Base-by-base conservation (phyloP, 2,888 invertebrate genomes). In the Drosophila picticornis region DNA sequence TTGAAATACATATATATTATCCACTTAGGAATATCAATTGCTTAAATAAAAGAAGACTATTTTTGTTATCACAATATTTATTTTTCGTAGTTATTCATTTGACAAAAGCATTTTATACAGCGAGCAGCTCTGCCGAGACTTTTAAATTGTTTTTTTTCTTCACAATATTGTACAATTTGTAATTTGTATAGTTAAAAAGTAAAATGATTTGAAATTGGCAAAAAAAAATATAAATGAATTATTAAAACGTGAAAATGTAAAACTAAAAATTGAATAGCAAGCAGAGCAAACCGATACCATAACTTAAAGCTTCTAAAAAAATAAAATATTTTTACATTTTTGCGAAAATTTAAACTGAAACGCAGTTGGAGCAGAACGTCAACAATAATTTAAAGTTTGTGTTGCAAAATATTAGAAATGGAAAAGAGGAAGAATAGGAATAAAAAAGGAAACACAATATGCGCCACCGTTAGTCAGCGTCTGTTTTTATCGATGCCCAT, bases 401-500 rank as follows among this genome's bases (percentile, higher is more conserved):
- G 25, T 43, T 32, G 25, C 13, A 52, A 31, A 64, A 22, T 64
- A 7, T 11, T 13, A 7, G 36, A 61, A 50, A 25, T 59, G 61
- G 27, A 53, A 64, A 52, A 25, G 34, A 25, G 2, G 11, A 36
- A 36, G n/a, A 19, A 25, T 4, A 40, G 9, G 10, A 19, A 36
- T 22, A 22, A 38, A 36, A 31, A 40, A 22, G 31, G 11, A 38
- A 9, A 10, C 38, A 25, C 25, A 40, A 22, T 56, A 53, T 72
- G 73, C 38, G 48, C n/a, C 59, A 55, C 34, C 52, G 72, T 72
- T 55, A 58, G 78, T 77, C 69, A 58, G 59, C 50, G 56, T 36
- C 59, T 56, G 78, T 53, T 83, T 85, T 83, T 86, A 83, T 83
- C 86, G 77, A 80, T 71, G 73, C 58, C 34, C 50, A 32, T 64